A percentile compares a stretch with the other conserved stretches of the same genome.
phyloP scores from a whole-genome alignment of 2,888 invertebrate species.

The Tipula confusa region DNA sequence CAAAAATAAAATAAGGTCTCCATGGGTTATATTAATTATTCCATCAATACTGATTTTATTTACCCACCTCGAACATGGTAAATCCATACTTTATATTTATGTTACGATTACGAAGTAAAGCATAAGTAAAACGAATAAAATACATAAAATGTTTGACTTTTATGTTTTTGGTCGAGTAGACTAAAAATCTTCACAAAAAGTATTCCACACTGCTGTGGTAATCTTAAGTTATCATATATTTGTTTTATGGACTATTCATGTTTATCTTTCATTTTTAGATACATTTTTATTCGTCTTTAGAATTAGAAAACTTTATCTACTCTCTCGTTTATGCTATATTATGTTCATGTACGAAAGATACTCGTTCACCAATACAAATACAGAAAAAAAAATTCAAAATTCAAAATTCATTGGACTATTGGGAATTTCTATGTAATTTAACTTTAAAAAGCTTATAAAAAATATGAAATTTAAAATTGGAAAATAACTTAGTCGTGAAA shows the following conservation, averaged over 20 bases:
- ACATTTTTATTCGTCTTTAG: neutral
- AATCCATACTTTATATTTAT: too few species aligned
- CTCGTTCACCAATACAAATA: too few species aligned
- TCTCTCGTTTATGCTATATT: neutral
- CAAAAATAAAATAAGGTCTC: too few species aligned
- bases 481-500: slow-evolving; percentile 5
- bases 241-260: neutral
- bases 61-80: too few species aligned
- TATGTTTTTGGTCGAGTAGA: neutral
- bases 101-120: neutral
- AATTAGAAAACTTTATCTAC: neutral
- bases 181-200: neutral
- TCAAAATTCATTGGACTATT: neutral
- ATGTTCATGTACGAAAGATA: neutral
- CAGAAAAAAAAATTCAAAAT: neutral
- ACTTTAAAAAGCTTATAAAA: neutral
- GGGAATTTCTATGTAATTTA: neutral
- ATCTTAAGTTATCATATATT: neutral
- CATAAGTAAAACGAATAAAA: neutral
- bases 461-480: slow-evolving; percentile 1
- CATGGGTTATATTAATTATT: too few species aligned
- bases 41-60: too few species aligned
- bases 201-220: neutral
- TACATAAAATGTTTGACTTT: neutral
- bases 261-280: neutral